phyloP scores from a whole-genome alignment of 2,797 vertebrate species.

The Pitangus sulphuratus region DNA sequence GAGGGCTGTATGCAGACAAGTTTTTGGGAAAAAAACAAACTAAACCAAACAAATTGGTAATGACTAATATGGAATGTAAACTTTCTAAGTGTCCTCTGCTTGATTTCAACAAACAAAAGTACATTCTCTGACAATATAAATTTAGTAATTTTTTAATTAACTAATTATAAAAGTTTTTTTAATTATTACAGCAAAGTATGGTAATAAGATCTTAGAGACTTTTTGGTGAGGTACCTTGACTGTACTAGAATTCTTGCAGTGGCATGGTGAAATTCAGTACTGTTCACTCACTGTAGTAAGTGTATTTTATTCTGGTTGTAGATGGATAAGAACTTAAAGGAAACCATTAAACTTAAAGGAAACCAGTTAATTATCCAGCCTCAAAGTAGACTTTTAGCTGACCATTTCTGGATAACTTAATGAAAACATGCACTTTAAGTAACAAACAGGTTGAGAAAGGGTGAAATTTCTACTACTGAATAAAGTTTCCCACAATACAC shows the following conservation, averaged over 20 bases:
- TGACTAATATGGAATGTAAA: background rate
- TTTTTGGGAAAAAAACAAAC: background rate
- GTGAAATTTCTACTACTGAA: background rate
- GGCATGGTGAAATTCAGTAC: background rate
- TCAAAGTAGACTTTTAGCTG: background rate
- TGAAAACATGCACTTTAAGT: background rate
- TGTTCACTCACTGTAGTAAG: background rate
- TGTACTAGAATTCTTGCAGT: background rate
- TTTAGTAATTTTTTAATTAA: no score
- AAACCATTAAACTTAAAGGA: background rate
- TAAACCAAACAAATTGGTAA: background rate
- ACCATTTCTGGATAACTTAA: background rate
- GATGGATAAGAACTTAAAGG: background rate
- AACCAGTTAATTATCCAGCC: background rate
- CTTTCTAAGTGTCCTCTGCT: background rate
- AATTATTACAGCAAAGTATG: background rate
- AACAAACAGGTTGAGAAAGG: background rate
- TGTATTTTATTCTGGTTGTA: background rate
- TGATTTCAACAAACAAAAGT: background rate
- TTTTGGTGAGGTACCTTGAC: background rate
- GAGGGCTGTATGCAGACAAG: background rate
- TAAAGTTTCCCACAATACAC: background rate
- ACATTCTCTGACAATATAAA: background rate
- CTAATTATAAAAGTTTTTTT: background rate
- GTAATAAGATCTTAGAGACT: background rate